A percentile compares a stretch with the other conserved stretches of the same genome.
phyloP scores from a whole-genome alignment of 2,113 vertebrate species.

The Phalacrocorax brasilianus region DNA sequence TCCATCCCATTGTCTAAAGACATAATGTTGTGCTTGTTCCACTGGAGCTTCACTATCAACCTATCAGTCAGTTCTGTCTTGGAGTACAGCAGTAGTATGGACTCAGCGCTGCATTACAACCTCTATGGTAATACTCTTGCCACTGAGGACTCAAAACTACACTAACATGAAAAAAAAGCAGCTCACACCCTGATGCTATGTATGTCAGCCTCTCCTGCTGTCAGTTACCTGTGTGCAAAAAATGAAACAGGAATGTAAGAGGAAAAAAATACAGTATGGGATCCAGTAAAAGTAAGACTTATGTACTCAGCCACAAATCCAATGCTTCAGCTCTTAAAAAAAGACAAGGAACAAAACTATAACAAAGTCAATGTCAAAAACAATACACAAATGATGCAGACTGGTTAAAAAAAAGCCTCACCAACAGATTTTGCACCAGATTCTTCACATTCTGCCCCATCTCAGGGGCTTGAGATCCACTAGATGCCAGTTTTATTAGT shows the following conservation, averaged over 20 bases:
- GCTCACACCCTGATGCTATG: not conserved
- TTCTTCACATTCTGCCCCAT: conserved; percentile 90
- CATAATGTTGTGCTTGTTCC: not conserved
- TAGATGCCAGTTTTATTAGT: conserved; percentile 90
- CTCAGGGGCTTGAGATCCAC: conserved; percentile 83
- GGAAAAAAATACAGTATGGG: not conserved
- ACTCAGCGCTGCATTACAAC: not conserved
- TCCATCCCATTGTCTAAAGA: not conserved
- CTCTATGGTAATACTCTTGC: not conserved
- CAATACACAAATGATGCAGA: fast-evolving
- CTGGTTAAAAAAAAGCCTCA: conserved; percentile 54
- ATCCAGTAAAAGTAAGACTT: not conserved
- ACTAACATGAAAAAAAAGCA: not conserved
- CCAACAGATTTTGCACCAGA: conserved; percentile 88
- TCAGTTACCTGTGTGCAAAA: not conserved
- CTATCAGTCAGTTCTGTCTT: not conserved
- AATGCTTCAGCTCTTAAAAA: not conserved
- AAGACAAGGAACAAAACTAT: not conserved
- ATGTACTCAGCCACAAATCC: not conserved
- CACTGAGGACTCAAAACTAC: not conserved
- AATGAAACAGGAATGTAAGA: not conserved
- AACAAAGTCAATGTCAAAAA: not conserved
- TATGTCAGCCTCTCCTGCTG: not conserved
- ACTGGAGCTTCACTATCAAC: not conserved
- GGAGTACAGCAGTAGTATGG: not conserved